Percentiles rank a stretch among this genome's conserved stretches.
phyloP scores from a whole-genome alignment of 1,140 invertebrate genomes.

The Ostrea edulis region DNA sequence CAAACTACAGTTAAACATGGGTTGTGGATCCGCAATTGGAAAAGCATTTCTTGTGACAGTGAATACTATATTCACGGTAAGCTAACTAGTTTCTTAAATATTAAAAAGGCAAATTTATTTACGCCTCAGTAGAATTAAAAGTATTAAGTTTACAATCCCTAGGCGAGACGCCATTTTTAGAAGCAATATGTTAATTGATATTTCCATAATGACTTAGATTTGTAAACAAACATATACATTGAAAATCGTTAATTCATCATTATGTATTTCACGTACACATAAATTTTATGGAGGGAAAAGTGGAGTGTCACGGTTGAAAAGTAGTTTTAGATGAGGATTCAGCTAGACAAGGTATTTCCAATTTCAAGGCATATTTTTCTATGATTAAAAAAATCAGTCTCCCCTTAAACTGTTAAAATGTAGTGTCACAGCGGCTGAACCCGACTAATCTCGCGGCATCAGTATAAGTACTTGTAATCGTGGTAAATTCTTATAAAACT shows the following conservation, averaged over 20 bases:
- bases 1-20: constrained; percentile 8
- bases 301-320: too few relatives aligned
- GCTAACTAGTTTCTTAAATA: neutral
- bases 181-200: neutral
- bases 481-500: neutral
- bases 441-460: too few relatives aligned
- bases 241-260: neutral
- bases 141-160: neutral
- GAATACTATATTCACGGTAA: constrained; percentile 43
- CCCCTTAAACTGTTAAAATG: neutral
- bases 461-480: too few relatives aligned
- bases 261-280: too few relatives aligned
- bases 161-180: constrained; percentile 5
- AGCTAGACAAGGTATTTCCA: too few relatives aligned
- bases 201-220: neutral
- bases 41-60: constrained; percentile 30
- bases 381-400: neutral
- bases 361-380: too few relatives aligned
- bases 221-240: neutral
- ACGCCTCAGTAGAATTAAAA: neutral
- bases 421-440: neutral
- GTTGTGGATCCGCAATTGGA: constrained; percentile 33
- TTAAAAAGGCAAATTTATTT: neutral
- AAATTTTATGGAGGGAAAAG: too few relatives aligned
- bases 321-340: neutral